Base-by-base conservation (phyloP, 2,797 vertebrate genomes). In the Poliocrania exsul region DNA sequence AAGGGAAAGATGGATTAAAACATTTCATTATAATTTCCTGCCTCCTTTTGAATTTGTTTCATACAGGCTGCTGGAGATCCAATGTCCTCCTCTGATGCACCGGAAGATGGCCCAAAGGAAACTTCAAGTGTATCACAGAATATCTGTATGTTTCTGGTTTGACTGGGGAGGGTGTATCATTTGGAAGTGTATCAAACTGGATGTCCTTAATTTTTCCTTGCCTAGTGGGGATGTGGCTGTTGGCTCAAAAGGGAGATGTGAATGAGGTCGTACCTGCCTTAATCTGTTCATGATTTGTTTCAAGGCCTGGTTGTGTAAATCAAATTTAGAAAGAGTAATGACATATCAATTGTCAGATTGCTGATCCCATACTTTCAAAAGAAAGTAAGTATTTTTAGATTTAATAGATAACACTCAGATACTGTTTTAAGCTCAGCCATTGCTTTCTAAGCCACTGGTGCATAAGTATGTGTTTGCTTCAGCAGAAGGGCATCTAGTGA, bases 91-190 rank as follows among this genome's bases (percentile, higher is more conserved):
- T 89, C 95, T 8, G 97, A 93, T n/a, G 75, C 81, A 38, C 93
- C 95, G 8, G 98, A 97, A 90, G 93, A 96, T 61, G 98, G 96
- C 53, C 96, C 97, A 65, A 96, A 96, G 87, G 97, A 93, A 78
- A 74, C 96, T 1, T 79, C 98, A 13, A 97, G 94, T 93, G 91
- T 97, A 16, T 87, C 98, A 1, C 97, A 98, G 92, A 97, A 96
- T 97, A 96, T 98, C 92, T 98, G 98, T 98, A 97, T 92, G 98
- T 98, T 81, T 84, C 86, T 93, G 71, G 78, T 89, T 88, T 82
- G 61, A 61, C 69, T 91, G 90, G 93, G 92, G 82, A 77, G 90
- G 91, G 93, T 86, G 23, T 85, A 3, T 70, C 31, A 6, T 1
- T 10, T 64, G 40, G 17, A 75, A 80, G 74, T 56, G 9, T 38